Base-by-base conservation (phyloP, 2,888 invertebrate genomes). In the Eueremaeus valkanovi region DNA sequence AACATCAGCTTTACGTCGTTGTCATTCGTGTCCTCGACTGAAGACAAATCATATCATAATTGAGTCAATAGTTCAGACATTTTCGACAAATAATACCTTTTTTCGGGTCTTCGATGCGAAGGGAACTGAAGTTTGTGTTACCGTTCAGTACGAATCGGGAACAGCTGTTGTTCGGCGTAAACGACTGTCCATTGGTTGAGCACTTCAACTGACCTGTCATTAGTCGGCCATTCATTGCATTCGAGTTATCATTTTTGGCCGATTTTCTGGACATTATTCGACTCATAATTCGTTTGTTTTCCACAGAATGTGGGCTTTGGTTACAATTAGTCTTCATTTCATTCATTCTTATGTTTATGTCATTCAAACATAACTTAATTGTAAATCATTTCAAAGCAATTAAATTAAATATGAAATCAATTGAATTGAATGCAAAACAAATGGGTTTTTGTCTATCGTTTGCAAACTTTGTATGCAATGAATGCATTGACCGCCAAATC, bases 61-160 rank as follows among this genome's bases (percentile, higher is more conserved):
- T 61, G n/a, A n/a, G n/a, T n/a, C n/a, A 18, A 29, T 58, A 13
- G 18, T 5, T 6, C 31, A 33, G 31, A 33, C 29, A 55, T 21
- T 55, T 11, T 5, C 3, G 16, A n/a, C 31, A 29, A n/a, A n/a
- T 61, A 21, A 21, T 76, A 77, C 77, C 63, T 76, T 72, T 77
- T 72, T 77, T 77, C n/a, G 77, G 77, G 68, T 77, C 76, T 63
- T 77, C 77, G 40, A 77, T 76, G 2, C 77, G 73, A 21, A 77
- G 36, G 9, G 77, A 77, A 49, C 40, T 36, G 33, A 75, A 76
- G n/a, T 61, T 45, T 18, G 66, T 55, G n/a, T 68, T 73, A 42
- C 74, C 66, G 51, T 76, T 76, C 11, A 77, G 40, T 6, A 77
- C 72, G 58, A 76, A 68, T 42, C 49, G 42, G 36, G 75, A 75